Conservation (phyloP, 2,888 invertebrate genomes). For the Vandiemenella viatica region DNA sequence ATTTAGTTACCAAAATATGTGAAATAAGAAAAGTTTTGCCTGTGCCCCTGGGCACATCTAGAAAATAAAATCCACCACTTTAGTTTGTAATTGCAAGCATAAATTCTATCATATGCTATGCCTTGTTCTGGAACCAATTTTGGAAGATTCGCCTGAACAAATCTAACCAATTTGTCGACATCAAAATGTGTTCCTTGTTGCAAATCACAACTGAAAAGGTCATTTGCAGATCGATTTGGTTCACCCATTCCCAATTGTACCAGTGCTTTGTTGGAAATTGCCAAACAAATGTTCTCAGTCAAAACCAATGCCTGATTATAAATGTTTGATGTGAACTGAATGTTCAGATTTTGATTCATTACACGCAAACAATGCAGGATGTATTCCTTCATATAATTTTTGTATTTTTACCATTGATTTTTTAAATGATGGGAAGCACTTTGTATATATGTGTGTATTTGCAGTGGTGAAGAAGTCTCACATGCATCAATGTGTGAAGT, state of each 20-base stretch:
- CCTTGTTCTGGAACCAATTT: no score
- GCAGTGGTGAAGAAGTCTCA: no score
- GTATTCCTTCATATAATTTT: neutral
- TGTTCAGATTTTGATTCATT: no score
- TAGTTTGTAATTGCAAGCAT: constrained; percentile 2
- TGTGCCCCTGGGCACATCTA: no score
- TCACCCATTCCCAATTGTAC: constrained; percentile 20
- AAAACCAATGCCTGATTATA: no score
- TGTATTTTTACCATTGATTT: neutral
- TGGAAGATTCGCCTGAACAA: constrained; percentile 8
- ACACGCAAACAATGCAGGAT: no score
- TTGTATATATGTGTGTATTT: no score
- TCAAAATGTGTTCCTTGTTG: constrained; percentile 20
- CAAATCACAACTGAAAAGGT: constrained; percentile 18
- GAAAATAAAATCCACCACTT: neutral
- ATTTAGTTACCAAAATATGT: neutral
- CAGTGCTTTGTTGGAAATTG: constrained; percentile 15
- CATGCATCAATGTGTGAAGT: no score
- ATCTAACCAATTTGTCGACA: constrained; percentile 10
- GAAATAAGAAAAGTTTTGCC: neutral
- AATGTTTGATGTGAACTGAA: no score
- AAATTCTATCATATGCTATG: constrained; percentile 4
- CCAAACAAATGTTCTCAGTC: constrained; percentile 2
- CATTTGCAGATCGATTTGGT: constrained; percentile 12
- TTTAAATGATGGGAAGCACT: no score